Base-by-base conservation (phyloP, 2,888 invertebrate genomes). In the Odontocolon sp. region DNA sequence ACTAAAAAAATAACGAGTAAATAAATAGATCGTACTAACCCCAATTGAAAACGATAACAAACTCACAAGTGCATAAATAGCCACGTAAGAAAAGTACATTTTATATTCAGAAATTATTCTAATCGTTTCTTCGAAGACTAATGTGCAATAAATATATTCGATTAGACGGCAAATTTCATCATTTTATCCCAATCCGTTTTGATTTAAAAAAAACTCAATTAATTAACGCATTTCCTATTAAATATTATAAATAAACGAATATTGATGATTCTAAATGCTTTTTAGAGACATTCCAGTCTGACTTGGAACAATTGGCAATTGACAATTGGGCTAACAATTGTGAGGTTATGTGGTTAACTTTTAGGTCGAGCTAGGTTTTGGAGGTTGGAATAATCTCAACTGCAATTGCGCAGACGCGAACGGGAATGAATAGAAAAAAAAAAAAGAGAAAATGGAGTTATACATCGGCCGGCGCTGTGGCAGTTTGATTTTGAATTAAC, bases 61-160 rank as follows among this genome's bases (percentile, higher is more conserved):
- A 16, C 72, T 69, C n/a, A 79, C 18, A 9, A 85, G 28, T 14
- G 77, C 54, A 68, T 72, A 77, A 59, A 81, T 50, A 21, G 74
- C 66, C 42, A 82, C 59, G 63, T 78, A 74, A 23, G 72, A 54
- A 31, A 78, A 47, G 47, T 79, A 61, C 84, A 84, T 84, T 50
- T 80, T 69, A 4, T 47, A 50, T 50, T n/a, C n/a, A n/a, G n/a
- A 4, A 57, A 63, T 28, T 52, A 45, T 64, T 14, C 23, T 38
- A 16, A 56, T 64, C 9, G 38, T 57, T 31, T 36, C 2, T 21
- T 52, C 36, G n/a, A n/a, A 14, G 14, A n/a, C 52, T 40, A 42
- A 63, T 23, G 28, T 23, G 63, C 8, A 45, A 63, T 71, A 63
- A 63, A 45, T 26, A 38, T 45, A 54, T 33, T 38, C 28, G 11